A percentile compares a stretch with the other conserved stretches of the same genome.
These are phyloP conservation scores for Calameuta pallipes DNA, from an alignment of 2,888 invertebrate genomes.

Conservation along the genomic window DNA sequence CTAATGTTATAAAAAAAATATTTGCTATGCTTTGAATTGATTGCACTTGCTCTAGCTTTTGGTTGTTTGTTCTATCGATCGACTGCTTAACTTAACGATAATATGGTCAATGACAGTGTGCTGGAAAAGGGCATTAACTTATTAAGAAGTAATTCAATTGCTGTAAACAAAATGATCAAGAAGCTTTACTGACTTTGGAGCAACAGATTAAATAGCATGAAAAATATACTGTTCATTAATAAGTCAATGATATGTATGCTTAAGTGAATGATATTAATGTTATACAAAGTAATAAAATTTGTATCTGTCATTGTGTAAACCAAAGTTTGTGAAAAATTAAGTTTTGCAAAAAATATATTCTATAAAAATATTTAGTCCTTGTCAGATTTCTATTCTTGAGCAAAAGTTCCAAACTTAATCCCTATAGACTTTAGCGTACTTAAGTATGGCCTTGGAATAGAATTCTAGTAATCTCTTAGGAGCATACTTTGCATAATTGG, in stretches of 20 bases:
- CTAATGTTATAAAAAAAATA: not conserved
- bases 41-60: not conserved
- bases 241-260: not conserved
- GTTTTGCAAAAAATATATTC: not conserved
- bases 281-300: not conserved
- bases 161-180: not conserved
- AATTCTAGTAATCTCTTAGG: not conserved
- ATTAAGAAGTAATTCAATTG: not conserved
- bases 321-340: not conserved
- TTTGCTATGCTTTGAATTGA: not conserved
- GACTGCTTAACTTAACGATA: not conserved
- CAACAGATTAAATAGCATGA: not conserved
- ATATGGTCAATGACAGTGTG: not conserved
- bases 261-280: not conserved
- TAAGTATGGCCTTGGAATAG: not conserved
- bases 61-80: not conserved
- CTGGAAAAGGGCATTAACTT: not conserved
- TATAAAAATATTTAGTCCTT: not conserved
- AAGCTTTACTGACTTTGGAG: not conserved
- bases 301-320: not conserved
- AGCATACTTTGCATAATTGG: conserved; percentile 4
- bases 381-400: not conserved
- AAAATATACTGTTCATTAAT: not conserved
- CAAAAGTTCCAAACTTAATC: not conserved
- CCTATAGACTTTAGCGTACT: not conserved